Conservation (phyloP, 2,888 invertebrate genomes). For the Chrysodeixis includens region DNA sequence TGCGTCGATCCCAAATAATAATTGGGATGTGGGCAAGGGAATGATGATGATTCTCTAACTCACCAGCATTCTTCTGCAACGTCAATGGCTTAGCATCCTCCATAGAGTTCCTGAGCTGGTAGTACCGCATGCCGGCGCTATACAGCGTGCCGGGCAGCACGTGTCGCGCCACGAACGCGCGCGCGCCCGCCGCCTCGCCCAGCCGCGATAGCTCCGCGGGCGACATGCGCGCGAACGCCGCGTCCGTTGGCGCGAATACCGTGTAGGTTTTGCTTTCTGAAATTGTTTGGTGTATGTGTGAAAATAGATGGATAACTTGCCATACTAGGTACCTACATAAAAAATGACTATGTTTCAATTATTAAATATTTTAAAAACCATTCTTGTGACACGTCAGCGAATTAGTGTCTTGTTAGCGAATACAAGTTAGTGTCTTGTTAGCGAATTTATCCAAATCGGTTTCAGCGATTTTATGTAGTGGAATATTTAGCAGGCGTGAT, state of each 20-base stretch:
- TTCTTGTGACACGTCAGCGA: no score
- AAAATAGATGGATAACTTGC: not conserved
- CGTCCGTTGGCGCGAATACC: slow-evolving; percentile 95
- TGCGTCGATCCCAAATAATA: no score
- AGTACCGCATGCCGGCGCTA: slow-evolving; percentile 96
- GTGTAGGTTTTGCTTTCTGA: slow-evolving; percentile 95
- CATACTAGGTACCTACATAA: not conserved
- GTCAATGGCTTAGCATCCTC: slow-evolving; percentile 93
- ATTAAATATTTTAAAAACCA: no score
- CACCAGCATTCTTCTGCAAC: slow-evolving; percentile 94
- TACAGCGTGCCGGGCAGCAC: slow-evolving; percentile 94
- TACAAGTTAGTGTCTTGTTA: no score
- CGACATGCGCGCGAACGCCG: slow-evolving; percentile 92
- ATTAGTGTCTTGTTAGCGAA: no score
- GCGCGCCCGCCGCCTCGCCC: slow-evolving; percentile 91
- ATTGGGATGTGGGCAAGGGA: no score
- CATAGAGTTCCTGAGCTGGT: slow-evolving; percentile 94
- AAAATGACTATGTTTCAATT: no score
- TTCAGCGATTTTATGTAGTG: no score
- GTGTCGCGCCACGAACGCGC: slow-evolving; percentile 93
- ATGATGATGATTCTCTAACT: no score
- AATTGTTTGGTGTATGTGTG: slow-evolving; percentile 42
- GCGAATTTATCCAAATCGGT: no score
- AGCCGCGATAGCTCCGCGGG: slow-evolving; percentile 90
- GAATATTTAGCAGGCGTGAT: no score